These are phyloP conservation scores for Suillia variegata DNA, from an alignment of 2,888 invertebrate genomes.

Conservation along the genomic window DNA sequence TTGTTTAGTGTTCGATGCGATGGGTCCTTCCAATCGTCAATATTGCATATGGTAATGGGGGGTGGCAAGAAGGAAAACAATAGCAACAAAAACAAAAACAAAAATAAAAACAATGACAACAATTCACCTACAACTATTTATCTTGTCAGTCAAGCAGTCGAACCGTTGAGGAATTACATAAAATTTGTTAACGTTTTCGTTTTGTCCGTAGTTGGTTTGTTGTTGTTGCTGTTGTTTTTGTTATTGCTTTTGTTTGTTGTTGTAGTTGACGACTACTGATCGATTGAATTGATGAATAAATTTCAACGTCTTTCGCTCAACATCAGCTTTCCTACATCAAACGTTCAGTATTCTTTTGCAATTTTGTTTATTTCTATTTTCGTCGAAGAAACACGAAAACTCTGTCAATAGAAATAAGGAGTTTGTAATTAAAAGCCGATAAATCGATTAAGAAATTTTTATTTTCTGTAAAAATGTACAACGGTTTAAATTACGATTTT, in stretches of 20 bases:
- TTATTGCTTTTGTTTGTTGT: constrained; percentile 5
- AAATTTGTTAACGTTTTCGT: constrained; percentile 21
- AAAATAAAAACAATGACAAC: constrained; percentile 1
- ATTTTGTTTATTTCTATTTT: constrained; percentile 6
- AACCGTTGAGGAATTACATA: constrained; percentile 15
- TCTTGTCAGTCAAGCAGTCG: constrained; percentile 21
- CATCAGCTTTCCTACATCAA: no score
- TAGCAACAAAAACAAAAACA: background rate
- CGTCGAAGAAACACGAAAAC: background rate
- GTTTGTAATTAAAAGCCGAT: no score
- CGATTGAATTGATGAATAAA: constrained; percentile 30
- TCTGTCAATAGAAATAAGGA: background rate
- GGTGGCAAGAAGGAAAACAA: background rate
- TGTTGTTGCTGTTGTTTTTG: constrained; percentile 2
- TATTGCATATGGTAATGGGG: background rate
- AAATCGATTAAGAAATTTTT: no score
- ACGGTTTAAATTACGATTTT: no score
- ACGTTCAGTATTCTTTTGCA: constrained; percentile 3
- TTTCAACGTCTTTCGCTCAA: constrained; percentile 11
- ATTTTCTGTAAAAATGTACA: no score
- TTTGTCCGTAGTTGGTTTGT: constrained; percentile 11
- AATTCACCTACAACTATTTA: constrained; percentile 25
- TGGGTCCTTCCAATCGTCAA: no score
- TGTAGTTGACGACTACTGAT: constrained; percentile 9
- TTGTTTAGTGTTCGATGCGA: background rate